Evolutionary conservation across 2,113 vertebrate species (phyloP).

Genomic region (Propithecus coquereli): DNA sequence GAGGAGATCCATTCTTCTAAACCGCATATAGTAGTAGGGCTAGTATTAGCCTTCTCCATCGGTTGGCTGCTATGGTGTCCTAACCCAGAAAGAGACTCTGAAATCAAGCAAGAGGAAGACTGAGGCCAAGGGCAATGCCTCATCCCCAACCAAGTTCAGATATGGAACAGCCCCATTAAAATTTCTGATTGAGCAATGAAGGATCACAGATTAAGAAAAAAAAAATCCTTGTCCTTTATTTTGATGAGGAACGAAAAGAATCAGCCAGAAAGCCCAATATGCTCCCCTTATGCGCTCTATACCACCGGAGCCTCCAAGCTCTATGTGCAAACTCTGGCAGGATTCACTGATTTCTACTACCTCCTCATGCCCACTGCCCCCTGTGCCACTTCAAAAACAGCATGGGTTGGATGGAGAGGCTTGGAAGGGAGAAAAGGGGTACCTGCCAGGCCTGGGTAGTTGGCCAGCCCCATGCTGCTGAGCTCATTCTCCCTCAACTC

Average conservation of each 20-base stretch:
- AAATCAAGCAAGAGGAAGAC: neutral
- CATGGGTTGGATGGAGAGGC: neutral
- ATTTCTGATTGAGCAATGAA: too few species aligned
- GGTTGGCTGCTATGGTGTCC: neutral
- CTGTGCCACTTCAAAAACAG: neutral
- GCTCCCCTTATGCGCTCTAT: rapidly evolving
- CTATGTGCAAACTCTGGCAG: neutral
- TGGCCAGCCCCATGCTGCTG: slow-evolving; percentile 56
- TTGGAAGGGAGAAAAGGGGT: neutral
- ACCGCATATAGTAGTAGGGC: neutral
- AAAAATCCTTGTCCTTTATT: neutral
- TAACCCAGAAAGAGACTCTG: neutral
- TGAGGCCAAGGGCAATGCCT: neutral
- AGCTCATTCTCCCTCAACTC: slow-evolving; percentile 50
- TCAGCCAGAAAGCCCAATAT: neutral
- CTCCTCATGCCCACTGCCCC: neutral
- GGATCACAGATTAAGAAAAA: too few species aligned
- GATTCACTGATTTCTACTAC: neutral
- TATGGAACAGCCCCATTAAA: neutral
- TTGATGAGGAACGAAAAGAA: neutral
- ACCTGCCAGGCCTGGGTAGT: slow-evolving; percentile 50
- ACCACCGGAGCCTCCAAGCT: neutral
- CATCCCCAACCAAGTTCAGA: neutral
- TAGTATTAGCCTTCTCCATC: neutral
- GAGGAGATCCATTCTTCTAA: neutral